Percentiles rank a stretch among this genome's conserved stretches.
phyloP scores from a whole-genome alignment of 2,797 vertebrate genomes.

The Aselliscus stoliczkanus region DNA sequence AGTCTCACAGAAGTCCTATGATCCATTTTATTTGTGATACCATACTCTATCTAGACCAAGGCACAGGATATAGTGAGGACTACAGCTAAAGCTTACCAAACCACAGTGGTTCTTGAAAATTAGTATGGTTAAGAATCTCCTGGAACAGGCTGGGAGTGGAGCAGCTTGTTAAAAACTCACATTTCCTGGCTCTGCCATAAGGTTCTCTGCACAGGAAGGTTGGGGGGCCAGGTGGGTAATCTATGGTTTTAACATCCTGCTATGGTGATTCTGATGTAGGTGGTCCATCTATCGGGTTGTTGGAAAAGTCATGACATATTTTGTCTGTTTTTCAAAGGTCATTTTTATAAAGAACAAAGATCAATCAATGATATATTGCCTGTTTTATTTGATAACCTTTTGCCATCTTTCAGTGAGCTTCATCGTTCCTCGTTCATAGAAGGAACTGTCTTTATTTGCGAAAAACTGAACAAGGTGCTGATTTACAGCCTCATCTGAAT shows the following conservation, averaged over 20 bases:
- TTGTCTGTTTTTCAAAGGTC: no score
- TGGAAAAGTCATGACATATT: no score
- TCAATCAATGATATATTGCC: no score
- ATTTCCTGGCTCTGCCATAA: neutral
- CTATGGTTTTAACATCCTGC: neutral
- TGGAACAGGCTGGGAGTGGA: neutral
- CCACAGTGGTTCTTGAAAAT: neutral
- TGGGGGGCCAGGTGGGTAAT: neutral
- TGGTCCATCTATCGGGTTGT: no score
- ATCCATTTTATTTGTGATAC: neutral
- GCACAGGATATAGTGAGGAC: neutral
- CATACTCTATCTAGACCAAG: neutral
- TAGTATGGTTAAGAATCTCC: neutral
- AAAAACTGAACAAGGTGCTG: no score
- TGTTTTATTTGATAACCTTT: no score
- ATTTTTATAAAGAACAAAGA: no score
- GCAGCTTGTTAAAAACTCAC: neutral
- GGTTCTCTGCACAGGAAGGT: neutral
- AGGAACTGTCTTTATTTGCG: no score
- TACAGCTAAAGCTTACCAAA: neutral
- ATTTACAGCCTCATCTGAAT: no score
- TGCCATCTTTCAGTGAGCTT: no score
- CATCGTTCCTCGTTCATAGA: no score
- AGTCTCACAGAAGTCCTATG: neutral
- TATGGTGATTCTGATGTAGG: neutral